Conservation (phyloP, 2,797 vertebrate genomes). For the Tarsius wallacei region DNA sequence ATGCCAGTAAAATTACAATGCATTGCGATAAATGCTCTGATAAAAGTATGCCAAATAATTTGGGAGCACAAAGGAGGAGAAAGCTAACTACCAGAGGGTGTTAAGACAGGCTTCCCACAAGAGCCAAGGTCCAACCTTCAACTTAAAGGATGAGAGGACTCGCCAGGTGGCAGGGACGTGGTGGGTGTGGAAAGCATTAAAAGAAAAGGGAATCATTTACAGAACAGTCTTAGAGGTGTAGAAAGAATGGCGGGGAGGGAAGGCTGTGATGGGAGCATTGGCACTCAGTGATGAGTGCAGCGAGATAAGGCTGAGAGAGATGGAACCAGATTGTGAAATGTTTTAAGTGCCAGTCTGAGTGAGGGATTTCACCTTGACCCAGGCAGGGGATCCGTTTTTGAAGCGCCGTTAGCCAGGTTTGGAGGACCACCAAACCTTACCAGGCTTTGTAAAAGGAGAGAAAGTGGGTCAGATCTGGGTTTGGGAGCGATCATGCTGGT, state of each 20-base stretch:
- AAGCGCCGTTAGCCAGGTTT: too few relatives aligned
- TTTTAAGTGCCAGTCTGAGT: neutral
- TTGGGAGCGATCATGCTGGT: neutral
- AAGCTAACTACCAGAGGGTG: neutral
- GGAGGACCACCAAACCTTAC: too few relatives aligned
- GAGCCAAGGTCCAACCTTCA: neutral
- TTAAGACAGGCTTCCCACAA: neutral
- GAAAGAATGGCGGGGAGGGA: neutral
- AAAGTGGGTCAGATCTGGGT: neutral
- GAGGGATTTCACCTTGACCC: neutral
- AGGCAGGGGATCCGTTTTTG: neutral
- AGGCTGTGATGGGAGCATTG: too few relatives aligned
- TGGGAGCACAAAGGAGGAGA: neutral
- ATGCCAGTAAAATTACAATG: neutral
- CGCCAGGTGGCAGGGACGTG: neutral
- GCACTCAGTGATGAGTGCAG: neutral
- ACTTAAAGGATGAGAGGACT: neutral
- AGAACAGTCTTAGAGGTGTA: neutral
- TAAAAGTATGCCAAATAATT: constrained; percentile 48
- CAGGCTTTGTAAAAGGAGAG: neutral
- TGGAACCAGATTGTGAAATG: neutral
- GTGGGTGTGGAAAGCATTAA: neutral
- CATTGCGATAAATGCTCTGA: neutral
- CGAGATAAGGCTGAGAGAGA: neutral
- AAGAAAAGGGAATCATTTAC: neutral